Evolutionary conservation across 1,140 invertebrate species (phyloP).

Genomic region (Argopecten irradians): DNA sequence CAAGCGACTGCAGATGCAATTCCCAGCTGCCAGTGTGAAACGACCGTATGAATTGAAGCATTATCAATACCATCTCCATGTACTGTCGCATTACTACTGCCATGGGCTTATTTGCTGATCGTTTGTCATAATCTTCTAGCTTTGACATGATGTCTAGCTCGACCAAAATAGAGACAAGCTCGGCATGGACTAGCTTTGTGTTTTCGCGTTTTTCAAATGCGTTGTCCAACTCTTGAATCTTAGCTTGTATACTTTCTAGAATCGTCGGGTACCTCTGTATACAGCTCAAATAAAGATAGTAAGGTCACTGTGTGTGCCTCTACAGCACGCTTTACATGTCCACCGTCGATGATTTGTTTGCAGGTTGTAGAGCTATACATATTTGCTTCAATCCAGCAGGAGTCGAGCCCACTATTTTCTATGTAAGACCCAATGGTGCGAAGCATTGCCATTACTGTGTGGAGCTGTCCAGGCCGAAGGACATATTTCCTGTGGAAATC

Average conservation of each 20-base stretch:
- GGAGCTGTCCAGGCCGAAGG: constrained; percentile 26
- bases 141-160: background rate
- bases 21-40: background rate
- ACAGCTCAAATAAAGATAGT: constrained; percentile 32
- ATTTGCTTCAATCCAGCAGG: constrained; percentile 32
- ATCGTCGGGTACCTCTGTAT: too few species aligned
- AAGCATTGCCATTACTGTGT: constrained; percentile 27
- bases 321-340: constrained; percentile 29
- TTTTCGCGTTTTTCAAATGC: background rate
- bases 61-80: constrained; percentile 23
- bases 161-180: background rate
- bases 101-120: background rate
- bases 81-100: background rate
- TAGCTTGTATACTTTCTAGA: background rate
- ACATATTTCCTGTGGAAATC: background rate
- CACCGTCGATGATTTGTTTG: constrained; percentile 16
- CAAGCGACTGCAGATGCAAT: background rate
- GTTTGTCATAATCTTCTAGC: background rate
- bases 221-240: background rate
- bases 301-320: constrained; percentile 34
- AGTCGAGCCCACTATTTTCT: constrained; percentile 36
- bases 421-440: constrained; percentile 28
- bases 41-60: constrained; percentile 19
- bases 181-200: background rate
- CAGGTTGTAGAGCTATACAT: constrained; percentile 27